Percentiles rank a stretch among this genome's conserved stretches.
Conservation (phyloP, 2,113 vertebrate species). For the Lepus timidus region DNA sequence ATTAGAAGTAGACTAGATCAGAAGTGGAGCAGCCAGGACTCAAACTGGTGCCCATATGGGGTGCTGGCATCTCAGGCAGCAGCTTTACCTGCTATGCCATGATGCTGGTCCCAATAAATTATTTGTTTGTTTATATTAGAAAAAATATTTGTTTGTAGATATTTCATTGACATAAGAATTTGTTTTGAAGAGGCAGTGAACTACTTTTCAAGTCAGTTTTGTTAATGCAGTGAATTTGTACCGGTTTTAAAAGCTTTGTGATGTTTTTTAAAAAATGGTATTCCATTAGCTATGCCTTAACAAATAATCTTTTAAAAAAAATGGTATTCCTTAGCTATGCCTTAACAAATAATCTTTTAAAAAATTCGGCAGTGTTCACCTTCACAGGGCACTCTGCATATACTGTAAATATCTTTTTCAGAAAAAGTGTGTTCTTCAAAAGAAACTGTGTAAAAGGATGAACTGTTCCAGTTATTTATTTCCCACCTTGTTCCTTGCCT, state of each 20-base stretch:
- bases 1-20: no score
- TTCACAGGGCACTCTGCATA: conserved; percentile 80
- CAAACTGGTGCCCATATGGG: no score
- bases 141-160: no score
- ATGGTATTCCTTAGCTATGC: conserved; percentile 75
- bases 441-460: conserved; percentile 84
- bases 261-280: conserved; percentile 79
- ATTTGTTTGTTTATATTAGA: no score
- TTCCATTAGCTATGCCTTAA: conserved; percentile 82
- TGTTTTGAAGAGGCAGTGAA: background rate
- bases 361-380: conserved; percentile 67
- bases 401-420: conserved; percentile 80
- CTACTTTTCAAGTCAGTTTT: background rate
- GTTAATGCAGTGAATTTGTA: conserved; percentile 82
- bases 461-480: conserved; percentile 76
- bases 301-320: conserved; percentile 80
- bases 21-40: no score
- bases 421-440: conserved; percentile 76
- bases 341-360: conserved; percentile 83
- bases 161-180: no score
- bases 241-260: conserved; percentile 80
- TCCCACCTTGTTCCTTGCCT: background rate
- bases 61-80: no score
- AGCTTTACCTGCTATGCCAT: no score
- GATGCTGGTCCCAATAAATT: no score